phyloP scores from a whole-genome alignment of 2,888 invertebrate genomes.

The Rhopalosiphum nymphaeae region DNA sequence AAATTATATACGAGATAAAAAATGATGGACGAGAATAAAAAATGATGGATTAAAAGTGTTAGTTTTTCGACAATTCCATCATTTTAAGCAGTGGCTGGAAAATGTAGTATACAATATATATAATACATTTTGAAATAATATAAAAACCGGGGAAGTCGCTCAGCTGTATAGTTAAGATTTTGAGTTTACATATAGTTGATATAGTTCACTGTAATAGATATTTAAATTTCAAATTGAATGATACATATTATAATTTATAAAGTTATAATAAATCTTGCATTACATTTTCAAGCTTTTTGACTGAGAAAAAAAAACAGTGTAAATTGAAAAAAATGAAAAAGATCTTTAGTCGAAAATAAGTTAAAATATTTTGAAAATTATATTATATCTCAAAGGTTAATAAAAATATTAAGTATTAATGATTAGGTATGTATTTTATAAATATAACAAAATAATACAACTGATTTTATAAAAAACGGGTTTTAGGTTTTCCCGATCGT shows the following conservation, averaged over 20 bases:
- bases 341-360: too few species aligned
- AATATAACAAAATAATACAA: neutral
- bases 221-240: neutral
- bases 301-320: neutral
- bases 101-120: neutral
- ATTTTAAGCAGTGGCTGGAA: neutral
- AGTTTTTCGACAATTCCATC: neutral
- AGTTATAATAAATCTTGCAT: too few species aligned
- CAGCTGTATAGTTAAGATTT: neutral
- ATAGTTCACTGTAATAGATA: neutral
- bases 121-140: neutral
- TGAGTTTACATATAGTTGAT: too few species aligned
- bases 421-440: neutral
- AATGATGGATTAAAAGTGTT: neutral
- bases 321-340: too few species aligned
- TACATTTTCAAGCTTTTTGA: too few species aligned
- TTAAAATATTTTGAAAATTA: too few species aligned
- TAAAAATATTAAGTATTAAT: too few species aligned
- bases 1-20: neutral
- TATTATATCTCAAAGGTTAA: too few species aligned
- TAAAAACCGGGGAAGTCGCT: neutral
- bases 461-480: neutral
- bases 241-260: neutral
- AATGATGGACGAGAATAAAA: too few species aligned
- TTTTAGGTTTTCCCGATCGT: neutral